Base-by-base conservation (phyloP, 2,888 invertebrate species). In the Spodoptera exigua region DNA sequence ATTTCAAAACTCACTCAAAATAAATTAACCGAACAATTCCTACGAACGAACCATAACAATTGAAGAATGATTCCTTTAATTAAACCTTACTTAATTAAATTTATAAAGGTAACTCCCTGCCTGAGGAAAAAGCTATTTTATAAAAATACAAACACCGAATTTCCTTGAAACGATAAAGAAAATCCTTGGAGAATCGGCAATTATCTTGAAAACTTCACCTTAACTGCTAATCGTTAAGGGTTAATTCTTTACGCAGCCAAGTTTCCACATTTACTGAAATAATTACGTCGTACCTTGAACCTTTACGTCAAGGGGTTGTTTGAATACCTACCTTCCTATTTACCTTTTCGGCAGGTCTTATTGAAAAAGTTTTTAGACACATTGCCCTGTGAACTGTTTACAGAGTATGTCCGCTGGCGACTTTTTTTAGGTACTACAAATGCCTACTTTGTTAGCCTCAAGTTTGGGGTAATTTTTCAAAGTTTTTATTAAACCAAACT, bases 221-320 rank as follows among this genome's bases (percentile, higher is more conserved):
- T 74, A 59, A 75, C 82, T 83, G 88, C 83, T 91, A 89, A 92
- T 90, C 88, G 89, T 84, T 84, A 87, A 85, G 84, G 84, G 84
- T 85, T 86, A 85, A 85, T 83, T 81, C 78, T 62, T 75, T 70
- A 64, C 63, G 52, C 70, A 76, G 69, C 84, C 78, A 92, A 92
- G 90, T 92, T 92, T 89, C 80, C 87, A 88, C 90, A 90, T 91
- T 93, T 89, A 89, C 85, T 85, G 88, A 91, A 92, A 93, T 92
- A 92, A 92, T 92, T 91, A 89, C 90, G 78, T 76, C 78, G 74
- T 74, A 67, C 57, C 58, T 47, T 55, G 62, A 49, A 53, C 41
- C 52, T 49, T 40, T 57, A 37, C 40, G 18, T 43, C 35, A 45
- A 46, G 55, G 48, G 68, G 77, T 83, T 82, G 82, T 83, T 88